These are phyloP conservation scores for Andrena haemorrhoa DNA, from an alignment of 2,888 invertebrate species.

Conservation along the genomic window DNA sequence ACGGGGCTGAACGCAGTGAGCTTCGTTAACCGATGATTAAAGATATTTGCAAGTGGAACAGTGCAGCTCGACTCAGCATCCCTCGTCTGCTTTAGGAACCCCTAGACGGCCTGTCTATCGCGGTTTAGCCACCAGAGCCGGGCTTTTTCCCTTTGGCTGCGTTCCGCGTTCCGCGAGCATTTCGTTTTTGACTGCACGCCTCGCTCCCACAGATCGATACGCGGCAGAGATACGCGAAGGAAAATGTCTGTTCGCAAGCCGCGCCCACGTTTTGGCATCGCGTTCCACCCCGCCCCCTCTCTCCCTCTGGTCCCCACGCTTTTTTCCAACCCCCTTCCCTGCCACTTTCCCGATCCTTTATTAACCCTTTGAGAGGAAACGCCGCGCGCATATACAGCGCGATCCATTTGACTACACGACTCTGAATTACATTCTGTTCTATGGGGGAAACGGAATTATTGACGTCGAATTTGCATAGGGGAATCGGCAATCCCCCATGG, in stretches of 20 bases:
- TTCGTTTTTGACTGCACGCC: constrained; percentile 58
- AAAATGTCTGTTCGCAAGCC: constrained; percentile 63
- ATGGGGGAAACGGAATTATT: not conserved
- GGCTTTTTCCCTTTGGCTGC: constrained; percentile 12
- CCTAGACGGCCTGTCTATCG: not conserved
- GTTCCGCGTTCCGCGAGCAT: constrained; percentile 28
- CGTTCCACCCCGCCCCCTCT: constrained; percentile 15
- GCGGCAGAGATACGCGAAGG: constrained; percentile 56
- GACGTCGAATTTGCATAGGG: not conserved
- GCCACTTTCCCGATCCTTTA: constrained; percentile 32
- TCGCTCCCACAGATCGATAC: constrained; percentile 58
- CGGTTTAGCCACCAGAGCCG: constrained; percentile 25
- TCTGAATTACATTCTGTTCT: not conserved
- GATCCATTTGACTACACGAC: not conserved
- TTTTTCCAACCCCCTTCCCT: not conserved
- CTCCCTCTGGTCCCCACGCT: not conserved
- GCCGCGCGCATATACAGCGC: constrained; percentile 1
- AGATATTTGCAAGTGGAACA: not conserved
- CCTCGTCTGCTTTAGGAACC: not conserved
- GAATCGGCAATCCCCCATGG: too few species aligned
- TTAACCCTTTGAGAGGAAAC: constrained; percentile 47
- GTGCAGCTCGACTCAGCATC: not conserved
- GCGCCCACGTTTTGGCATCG: constrained; percentile 60
- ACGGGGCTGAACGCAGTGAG: not conserved
- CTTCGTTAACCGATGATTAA: not conserved